Conservation (phyloP, 2,113 vertebrate genomes). For the Lepisosteus osseus region DNA sequence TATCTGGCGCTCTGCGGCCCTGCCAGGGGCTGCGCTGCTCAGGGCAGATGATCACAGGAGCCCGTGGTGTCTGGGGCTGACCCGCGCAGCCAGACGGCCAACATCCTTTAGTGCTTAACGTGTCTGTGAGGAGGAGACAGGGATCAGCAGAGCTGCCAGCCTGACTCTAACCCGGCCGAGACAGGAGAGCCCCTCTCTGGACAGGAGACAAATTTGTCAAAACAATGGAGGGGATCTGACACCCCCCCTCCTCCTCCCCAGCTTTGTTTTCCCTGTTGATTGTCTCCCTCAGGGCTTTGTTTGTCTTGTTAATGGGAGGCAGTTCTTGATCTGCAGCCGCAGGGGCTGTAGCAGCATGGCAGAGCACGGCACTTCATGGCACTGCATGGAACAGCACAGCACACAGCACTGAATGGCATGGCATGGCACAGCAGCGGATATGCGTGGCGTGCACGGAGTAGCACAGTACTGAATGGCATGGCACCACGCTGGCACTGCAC, state of each 20-base stretch:
- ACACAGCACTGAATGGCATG: no score
- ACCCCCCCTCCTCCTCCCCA: constrained; percentile 39
- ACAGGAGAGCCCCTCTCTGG: constrained; percentile 47
- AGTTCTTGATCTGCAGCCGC: no score
- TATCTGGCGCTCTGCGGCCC: no score
- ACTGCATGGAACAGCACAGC: no score
- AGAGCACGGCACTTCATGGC: no score
- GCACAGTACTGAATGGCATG: no score
- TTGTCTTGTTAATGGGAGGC: constrained; percentile 61
- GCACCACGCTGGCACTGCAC: no score
- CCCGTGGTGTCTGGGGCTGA: constrained; percentile 17
- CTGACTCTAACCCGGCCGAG: constrained; percentile 22
- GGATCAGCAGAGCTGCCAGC: constrained; percentile 59
- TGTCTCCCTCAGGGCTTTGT: constrained; percentile 61
- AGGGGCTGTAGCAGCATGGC: no score
- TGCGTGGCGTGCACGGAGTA: no score
- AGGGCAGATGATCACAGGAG: no score
- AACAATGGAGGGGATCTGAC: constrained; percentile 62
- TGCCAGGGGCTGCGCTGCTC: no score
- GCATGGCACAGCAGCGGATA: no score
- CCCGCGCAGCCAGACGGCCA: constrained; percentile 36
- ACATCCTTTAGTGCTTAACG: constrained; percentile 41
- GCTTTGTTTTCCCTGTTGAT: constrained; percentile 48
- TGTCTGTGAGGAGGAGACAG: constrained; percentile 48
- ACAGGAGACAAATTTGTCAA: constrained; percentile 64